Percentiles rank a stretch among this genome's conserved stretches.
Evolutionary conservation across 2,888 invertebrate genomes (phyloP).

Genomic region (Phorcus lineatus): DNA sequence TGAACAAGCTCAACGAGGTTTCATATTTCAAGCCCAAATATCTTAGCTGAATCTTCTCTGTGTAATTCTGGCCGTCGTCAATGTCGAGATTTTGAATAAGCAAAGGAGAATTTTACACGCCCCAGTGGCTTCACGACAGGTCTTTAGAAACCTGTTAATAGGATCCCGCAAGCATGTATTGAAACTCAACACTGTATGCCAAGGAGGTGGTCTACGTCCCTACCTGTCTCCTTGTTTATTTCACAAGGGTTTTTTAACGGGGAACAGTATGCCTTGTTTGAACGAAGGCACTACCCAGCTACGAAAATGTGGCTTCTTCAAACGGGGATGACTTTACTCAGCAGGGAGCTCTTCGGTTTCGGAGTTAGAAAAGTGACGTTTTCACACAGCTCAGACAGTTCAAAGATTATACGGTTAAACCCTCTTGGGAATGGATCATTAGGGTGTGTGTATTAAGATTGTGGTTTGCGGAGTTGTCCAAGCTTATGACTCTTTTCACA

Average conservation of each 20-base stretch:
- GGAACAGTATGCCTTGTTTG: slow-evolving; percentile 21
- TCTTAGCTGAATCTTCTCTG: not conserved
- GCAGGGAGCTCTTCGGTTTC: not conserved
- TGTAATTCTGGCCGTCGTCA: slow-evolving; percentile 6
- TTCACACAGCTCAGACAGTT: slow-evolving; percentile 13
- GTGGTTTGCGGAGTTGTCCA: not conserved
- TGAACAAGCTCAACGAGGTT: not conserved
- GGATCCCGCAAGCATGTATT: not conserved
- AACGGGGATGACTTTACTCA: slow-evolving; percentile 8
- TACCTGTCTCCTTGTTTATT: slow-evolving; percentile 12
- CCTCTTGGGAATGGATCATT: not conserved
- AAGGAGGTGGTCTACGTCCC: slow-evolving; percentile 4
- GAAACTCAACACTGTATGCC: not conserved
- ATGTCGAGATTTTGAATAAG: slow-evolving; percentile 15
- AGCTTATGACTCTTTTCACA: not conserved
- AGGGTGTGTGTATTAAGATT: slow-evolving; percentile 1
- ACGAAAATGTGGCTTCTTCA: slow-evolving; percentile 21
- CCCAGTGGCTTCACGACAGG: slow-evolving; percentile 2
- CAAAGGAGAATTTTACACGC: slow-evolving; percentile 16
- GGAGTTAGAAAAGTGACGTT: slow-evolving; percentile 23
- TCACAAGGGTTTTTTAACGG: slow-evolving; percentile 14
- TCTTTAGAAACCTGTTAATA: slow-evolving; percentile 15
- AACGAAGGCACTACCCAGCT: slow-evolving; percentile 19
- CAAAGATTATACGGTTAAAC: slow-evolving; percentile 12
- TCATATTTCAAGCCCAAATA: slow-evolving; percentile 11